These are phyloP conservation scores for Ctenopoma multispine DNA, from an alignment of 2,797 vertebrate genomes.

Conservation along the genomic window DNA sequence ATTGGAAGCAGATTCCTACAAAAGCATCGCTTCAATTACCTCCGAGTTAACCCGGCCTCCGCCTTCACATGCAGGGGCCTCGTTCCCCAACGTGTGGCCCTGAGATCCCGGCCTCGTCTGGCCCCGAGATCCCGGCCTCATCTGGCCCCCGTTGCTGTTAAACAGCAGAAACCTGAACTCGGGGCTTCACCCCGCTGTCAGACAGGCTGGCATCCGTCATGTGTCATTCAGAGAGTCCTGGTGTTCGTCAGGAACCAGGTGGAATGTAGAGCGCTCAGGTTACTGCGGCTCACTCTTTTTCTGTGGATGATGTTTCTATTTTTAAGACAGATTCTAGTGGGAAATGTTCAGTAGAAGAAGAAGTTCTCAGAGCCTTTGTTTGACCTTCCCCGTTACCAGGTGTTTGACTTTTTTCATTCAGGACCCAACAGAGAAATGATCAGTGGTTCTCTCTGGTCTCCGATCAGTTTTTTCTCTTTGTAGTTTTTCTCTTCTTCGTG, in stretches of 20 bases:
- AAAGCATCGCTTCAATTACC: constrained; percentile 81
- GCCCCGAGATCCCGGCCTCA: constrained; percentile 60
- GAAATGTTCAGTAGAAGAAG: background rate
- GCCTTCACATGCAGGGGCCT: constrained; percentile 20
- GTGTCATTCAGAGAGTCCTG: constrained; percentile 37
- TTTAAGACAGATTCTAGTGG: background rate
- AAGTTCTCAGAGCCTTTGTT: background rate
- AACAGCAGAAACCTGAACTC: constrained; percentile 35
- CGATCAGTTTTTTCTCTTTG: too few species aligned
- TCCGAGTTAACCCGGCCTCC: constrained; percentile 57
- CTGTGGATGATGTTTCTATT: background rate
- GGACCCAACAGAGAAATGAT: too few species aligned
- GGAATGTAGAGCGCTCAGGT: background rate
- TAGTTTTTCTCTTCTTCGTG: too few species aligned
- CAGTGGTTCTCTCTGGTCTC: too few species aligned
- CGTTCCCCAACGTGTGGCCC: constrained; percentile 50
- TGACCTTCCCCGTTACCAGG: too few species aligned
- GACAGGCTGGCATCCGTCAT: constrained; percentile 50
- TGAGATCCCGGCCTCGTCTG: constrained; percentile 53
- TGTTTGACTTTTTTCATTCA: too few species aligned
- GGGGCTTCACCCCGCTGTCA: constrained; percentile 2
- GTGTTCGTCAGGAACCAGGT: constrained; percentile 21
- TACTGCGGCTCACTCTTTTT: background rate
- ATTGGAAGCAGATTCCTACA: constrained; percentile 69
- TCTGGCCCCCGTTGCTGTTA: constrained; percentile 36